Evolutionary conservation across 2,888 invertebrate genomes (phyloP).

Genomic region (Mellilla xanthometata): DNA sequence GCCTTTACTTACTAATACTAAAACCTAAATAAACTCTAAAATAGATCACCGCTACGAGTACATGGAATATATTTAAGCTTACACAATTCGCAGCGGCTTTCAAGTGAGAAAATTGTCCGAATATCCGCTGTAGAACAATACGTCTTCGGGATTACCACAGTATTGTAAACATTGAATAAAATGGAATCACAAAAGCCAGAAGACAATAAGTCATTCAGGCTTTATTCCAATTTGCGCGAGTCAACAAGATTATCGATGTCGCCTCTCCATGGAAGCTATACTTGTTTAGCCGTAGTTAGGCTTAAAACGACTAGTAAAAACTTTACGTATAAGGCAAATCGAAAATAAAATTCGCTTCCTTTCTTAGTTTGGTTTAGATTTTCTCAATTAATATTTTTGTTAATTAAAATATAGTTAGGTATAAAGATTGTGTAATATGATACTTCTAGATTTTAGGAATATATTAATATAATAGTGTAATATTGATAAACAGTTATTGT

Average conservation of each 20-base stretch:
- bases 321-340: neutral
- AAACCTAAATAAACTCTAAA: no score
- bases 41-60: no score
- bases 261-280: conserved; percentile 3
- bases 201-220: conserved; percentile 36
- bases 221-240: conserved; percentile 35
- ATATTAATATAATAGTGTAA: no score
- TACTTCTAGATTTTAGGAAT: no score
- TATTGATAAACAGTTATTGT: no score
- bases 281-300: no score
- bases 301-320: neutral
- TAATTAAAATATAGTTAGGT: no score
- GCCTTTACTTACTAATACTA: no score
- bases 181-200: conserved; percentile 25
- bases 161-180: conserved; percentile 35
- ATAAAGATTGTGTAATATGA: no score
- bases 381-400: no score
- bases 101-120: conserved; percentile 9
- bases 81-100: conserved; percentile 5
- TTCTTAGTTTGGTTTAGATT: no score
- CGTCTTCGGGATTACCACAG: conserved; percentile 20
- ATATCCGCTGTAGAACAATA: conserved; percentile 14
- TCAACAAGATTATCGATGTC: conserved; percentile 34
- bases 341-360: no score
- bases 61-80: neutral